A percentile compares a stretch with the other conserved stretches of the same genome.
Evolutionary conservation across 1,140 invertebrate genomes (phyloP).

Genomic region (Drosophila guanche): DNA sequence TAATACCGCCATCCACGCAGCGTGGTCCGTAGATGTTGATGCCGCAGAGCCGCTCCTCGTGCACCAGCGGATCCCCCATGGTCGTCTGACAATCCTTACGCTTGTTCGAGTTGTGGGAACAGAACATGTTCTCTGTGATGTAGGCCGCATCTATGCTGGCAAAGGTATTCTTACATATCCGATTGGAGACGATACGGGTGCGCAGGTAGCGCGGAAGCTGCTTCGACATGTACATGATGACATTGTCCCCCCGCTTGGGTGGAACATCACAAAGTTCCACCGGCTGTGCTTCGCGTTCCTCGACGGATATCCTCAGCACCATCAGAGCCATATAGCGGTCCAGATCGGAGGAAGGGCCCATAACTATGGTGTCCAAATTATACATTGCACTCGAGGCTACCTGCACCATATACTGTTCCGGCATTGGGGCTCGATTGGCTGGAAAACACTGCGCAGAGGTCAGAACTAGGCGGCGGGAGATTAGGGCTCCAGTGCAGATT

Average conservation of each 20-base stretch:
- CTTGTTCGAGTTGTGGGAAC: conserved; percentile 40
- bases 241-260: conserved; percentile 12
- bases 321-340: conserved; percentile 31
- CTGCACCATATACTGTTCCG: conserved; percentile 17
- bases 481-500: conserved; percentile 36
- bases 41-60: conserved; percentile 42
- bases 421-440: not conserved
- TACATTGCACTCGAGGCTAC: conserved; percentile 10
- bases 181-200: conserved; percentile 36
- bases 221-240: conserved; percentile 45
- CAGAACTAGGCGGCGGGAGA: conserved; percentile 34
- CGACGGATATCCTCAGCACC: not conserved
- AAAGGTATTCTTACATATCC: conserved; percentile 45
- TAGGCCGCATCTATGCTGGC: conserved; percentile 26
- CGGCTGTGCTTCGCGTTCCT: conserved; percentile 8
- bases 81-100: conserved; percentile 35
- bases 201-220: conserved; percentile 30
- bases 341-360: not conserved
- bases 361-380: conserved; percentile 14
- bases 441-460: conserved; percentile 45
- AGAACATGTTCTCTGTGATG: conserved; percentile 44
- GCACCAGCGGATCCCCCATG: conserved; percentile 37
- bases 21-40: conserved; percentile 49
- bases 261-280: conserved; percentile 25
- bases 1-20: conserved; percentile 29